A percentile compares a stretch with the other conserved stretches of the same genome.
These are phyloP conservation scores for Porites cylindrica DNA, from an alignment of 92 coral and sea anemone species.

Conservation along the genomic window DNA sequence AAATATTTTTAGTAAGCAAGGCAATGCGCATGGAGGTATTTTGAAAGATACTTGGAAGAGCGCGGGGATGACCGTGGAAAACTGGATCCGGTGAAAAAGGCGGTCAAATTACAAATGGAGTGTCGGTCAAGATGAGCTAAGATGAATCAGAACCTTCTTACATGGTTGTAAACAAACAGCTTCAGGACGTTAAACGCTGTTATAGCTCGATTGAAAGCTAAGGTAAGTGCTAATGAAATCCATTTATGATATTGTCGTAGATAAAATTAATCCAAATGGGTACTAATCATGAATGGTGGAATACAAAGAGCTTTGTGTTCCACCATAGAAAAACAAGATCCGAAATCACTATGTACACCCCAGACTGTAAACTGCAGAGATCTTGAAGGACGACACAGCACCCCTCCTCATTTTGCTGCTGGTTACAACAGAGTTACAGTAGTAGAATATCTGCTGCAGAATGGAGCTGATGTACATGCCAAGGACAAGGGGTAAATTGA, in stretches of 20 bases:
- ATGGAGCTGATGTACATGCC: constrained; percentile 99
- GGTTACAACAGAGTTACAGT: constrained; percentile 96
- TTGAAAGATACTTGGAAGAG: too few relatives aligned
- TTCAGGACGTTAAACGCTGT: constrained; percentile 92
- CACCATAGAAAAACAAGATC: constrained; percentile 75
- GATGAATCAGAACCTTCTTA: constrained; percentile 72
- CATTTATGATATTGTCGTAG: too few relatives aligned
- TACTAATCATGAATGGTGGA: too few relatives aligned
- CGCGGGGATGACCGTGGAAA: neutral
- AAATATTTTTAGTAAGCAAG: too few relatives aligned
- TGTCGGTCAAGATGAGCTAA: too few relatives aligned
- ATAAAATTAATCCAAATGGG: too few relatives aligned
- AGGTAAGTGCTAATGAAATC: constrained; percentile 59
- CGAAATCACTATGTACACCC: constrained; percentile 84
- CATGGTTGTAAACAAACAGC: constrained; percentile 87
- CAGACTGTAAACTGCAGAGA: constrained; percentile 97
- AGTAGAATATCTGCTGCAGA: constrained; percentile 85
- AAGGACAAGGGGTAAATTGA: constrained; percentile 93
- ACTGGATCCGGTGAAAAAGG: constrained; percentile 40
- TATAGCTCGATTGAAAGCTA: constrained; percentile 77
- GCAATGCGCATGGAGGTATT: too few relatives aligned
- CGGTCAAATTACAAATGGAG: constrained; percentile 57
- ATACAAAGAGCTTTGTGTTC: neutral
- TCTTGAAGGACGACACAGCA: constrained; percentile 97
- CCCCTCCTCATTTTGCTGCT: constrained; percentile 99